phyloP scores from a whole-genome alignment of 2,797 vertebrate genomes.

The Avahi laniger region DNA sequence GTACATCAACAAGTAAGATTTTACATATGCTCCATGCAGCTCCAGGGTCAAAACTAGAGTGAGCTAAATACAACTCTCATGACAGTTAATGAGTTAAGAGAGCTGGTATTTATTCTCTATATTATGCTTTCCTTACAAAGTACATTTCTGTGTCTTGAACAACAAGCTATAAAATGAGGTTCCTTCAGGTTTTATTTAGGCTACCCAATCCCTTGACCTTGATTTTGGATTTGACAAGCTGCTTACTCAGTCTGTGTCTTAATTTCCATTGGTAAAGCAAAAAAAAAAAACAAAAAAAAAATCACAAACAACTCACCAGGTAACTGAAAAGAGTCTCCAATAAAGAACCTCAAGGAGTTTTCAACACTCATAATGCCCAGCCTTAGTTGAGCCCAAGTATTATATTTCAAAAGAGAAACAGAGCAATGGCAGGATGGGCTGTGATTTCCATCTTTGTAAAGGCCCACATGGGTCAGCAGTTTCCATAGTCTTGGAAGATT shows the following conservation, averaged over 20 bases:
- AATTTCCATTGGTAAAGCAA: slow-evolving; percentile 54
- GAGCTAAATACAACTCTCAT: too few species aligned
- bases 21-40: too few species aligned
- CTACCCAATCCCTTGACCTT: slow-evolving; percentile 57
- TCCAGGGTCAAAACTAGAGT: too few species aligned
- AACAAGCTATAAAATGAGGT: slow-evolving; percentile 26
- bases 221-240: slow-evolving; percentile 65
- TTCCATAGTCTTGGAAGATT: not conserved
- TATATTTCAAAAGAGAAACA: slow-evolving; percentile 25
- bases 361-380: not conserved
- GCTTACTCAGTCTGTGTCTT: slow-evolving; percentile 30
- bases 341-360: slow-evolving; percentile 41
- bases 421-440: not conserved
- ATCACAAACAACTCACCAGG: not conserved
- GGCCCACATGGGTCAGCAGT: not conserved
- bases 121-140: slow-evolving; percentile 39
- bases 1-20: too few species aligned
- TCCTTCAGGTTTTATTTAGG: slow-evolving; percentile 53
- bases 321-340: slow-evolving; percentile 42
- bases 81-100: not conserved
- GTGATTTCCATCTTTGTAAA: not conserved
- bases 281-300: slow-evolving; percentile 39
- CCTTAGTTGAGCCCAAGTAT: not conserved
- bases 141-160: slow-evolving; percentile 19
- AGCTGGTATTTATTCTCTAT: not conserved